Evolutionary conservation across 1,140 invertebrate species (phyloP), one percentile per base, ranked within the genome.

Genomic region (Drosophila lini): DNA sequence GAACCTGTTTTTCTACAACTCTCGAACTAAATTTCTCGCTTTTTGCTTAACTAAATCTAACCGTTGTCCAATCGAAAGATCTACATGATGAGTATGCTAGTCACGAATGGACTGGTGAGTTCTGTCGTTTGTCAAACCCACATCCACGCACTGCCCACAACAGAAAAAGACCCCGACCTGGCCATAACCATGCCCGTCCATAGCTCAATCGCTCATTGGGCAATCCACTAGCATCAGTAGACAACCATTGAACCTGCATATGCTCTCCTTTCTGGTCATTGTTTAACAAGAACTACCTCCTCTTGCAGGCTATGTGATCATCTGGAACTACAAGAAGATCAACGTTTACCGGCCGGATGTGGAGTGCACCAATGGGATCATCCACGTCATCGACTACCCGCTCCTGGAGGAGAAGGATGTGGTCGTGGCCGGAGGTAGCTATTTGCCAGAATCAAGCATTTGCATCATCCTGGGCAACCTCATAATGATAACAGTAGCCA

Each of bases 301-400:
- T 47, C 16, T 84, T 88, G 42, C 81, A 78, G 83, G 84, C 38
- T 97, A 97, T 93, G 94, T 94, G 73, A 94, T 98, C 48, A 95
- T 96, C 88, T 98, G 97, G 97, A 95, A 97, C 75, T 95, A 95
- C 28, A 94, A 95, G 85, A 95, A 94, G 93, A 97, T 98, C 62
- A 95, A 95, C 63, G 96, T 98, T n/a, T 95, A 96, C 84, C 94
- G 97, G 68, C 96, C 97, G 3, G 97, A 98, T 92, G 96, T 98
- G 2, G 96, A 97, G 81, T 98, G 97, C 91, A 98, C 97, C 80
- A 98, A 98, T 91, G 97, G 97, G 34, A 96, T 98, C 57, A 98
- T 98, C 73, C 97, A 98, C 92, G 96, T 98, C 41, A 97, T 98
- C 81, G 97, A 98, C 86, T 93, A 93, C 63, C 97, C 97, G 13